Base-by-base conservation (phyloP, 2,113 vertebrate genomes). In the Mellivora capensis region DNA sequence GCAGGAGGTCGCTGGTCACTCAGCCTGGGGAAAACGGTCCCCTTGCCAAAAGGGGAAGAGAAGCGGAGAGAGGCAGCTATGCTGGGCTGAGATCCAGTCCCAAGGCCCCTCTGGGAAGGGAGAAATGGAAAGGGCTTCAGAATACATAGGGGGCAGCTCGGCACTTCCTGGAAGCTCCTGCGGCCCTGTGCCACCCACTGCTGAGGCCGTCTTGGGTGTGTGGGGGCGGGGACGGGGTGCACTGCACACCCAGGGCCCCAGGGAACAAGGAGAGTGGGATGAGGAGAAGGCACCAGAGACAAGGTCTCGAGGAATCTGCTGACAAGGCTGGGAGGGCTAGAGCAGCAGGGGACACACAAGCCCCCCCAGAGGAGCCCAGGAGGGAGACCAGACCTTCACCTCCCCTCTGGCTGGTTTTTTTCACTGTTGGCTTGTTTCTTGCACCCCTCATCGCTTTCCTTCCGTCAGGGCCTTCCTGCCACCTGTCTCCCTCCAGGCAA, bases 181-280 rank as follows among this genome's bases (percentile, higher is more conserved):
- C 42, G 31, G 29, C 37, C 37, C 37, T 27, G 4, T 4, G 6
- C 23, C 21, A 37, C 2, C 5, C 15, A 14, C 37, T 0, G 2
- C 44, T 69, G 62, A 17, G 34, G 44, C 84, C 0, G 21, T 21
- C 8, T 5, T 23, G 29, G 31, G 13, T 1, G 52, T 18, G 52
- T 54, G 52, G 5, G 47, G 5, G 52, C 2, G 14, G 31, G 0
- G 27, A 27, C 6, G 4, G 14, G 11, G 29, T 64, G 4, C 1
- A 2, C 25, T 9, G 3, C 52, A 13, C 52, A 14, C 49, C 3
- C 7, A 12, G 27, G 59, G 15, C 17, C 18, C 17, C 39, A 23
- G 39, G 29, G 37, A 62, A 31, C 3, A 20, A 44, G 39, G 27
- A 20, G 27, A 34, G 15, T 27, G 39, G 57, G 62, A 21, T 6